phyloP scores from a whole-genome alignment of 2,113 vertebrate genomes.

The Sarotherodon lohbergeri region DNA sequence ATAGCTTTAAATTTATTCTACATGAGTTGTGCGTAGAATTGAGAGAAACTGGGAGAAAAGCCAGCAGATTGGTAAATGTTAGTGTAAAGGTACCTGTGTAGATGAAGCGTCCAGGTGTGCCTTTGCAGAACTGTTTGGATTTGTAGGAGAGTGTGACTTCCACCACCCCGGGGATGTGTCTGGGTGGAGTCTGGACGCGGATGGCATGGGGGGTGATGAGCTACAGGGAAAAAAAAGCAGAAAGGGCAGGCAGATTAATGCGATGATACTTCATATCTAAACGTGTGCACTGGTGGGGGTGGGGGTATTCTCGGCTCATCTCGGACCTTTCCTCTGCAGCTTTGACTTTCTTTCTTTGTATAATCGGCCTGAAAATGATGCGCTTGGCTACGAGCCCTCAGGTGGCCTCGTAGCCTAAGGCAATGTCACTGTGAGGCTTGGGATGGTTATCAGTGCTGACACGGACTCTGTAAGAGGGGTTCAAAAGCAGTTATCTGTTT shows the following conservation, averaged over 20 bases:
- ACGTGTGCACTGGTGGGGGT: background rate
- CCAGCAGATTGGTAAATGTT: background rate
- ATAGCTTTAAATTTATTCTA: background rate
- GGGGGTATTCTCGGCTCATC: constrained; percentile 1
- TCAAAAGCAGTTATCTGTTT: constrained; percentile 64
- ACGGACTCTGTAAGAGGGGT: constrained; percentile 42
- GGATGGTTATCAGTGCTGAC: constrained; percentile 64
- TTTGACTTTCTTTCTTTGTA: constrained; percentile 57
- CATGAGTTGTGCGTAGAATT: background rate
- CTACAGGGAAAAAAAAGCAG: constrained; percentile 64
- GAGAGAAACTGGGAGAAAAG: background rate
- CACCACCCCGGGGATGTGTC: constrained; percentile 97
- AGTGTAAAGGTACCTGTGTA: constrained; percentile 85
- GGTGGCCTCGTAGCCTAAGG: constrained; percentile 55
- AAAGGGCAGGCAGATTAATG: constrained; percentile 48
- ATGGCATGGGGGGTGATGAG: constrained; percentile 98
- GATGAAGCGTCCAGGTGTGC: constrained; percentile 98
- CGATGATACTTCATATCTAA: constrained; percentile 30
- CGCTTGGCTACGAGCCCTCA: constrained; percentile 42
- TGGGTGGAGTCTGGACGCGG: constrained; percentile 94
- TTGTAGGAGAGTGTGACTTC: constrained; percentile 99
- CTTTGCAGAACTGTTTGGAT: constrained; percentile 99
- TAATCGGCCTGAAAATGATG: constrained; percentile 58
- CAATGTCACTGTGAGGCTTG: constrained; percentile 60
- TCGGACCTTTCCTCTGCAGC: constrained; percentile 23